Base-by-base conservation (phyloP, 2,888 invertebrate species). In the Zaprionus lineosus region DNA sequence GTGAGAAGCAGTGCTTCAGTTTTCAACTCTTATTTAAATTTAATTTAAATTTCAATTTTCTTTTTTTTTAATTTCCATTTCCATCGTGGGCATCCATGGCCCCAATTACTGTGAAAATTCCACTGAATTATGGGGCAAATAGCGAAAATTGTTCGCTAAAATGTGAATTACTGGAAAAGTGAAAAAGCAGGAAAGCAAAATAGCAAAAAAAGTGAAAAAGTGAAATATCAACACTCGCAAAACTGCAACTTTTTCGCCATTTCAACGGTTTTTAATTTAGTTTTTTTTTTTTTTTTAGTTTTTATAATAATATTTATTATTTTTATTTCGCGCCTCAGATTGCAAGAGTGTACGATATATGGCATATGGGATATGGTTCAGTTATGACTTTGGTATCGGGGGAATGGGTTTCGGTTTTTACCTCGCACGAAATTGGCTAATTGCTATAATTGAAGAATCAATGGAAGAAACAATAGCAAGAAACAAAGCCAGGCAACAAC, bases 391-490 rank as follows among this genome's bases (percentile, higher is more conserved):
- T 51, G 50, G 15, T 28, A 19, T 53, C 53, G 51, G 19, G 11
- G 4, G 12, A 31, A 29, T 31, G 29, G 44, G 40, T 19, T 60
- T 29, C 18, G 1, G 33, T 36, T 51, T n/a, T 61, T 48, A 39
- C 16, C 29, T 36, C 31, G 65, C 67, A 67, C 66, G 60, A 76
- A 76, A 60, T 67, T 76, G 77, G 77, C 82, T 84, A 84, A 78
- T 84, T 78, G 78, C 71, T 72, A 61, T 84, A 78, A 84, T 77
- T 84, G 59, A 81, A 64, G 73, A 72, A 70, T 64, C 55, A 50
- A 70, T 55, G 51, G 41, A 71, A 64, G 51, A 56, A 51, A 57
- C 40, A 59, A 29, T 52, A 24, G 21, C 24, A 50, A 47, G 39
- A 41, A 41, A 21, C 34, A 41, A 40, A 31, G 14, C 40, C 51